Base-by-base conservation (phyloP, 1,140 invertebrate genomes). In the Samia ricini region DNA sequence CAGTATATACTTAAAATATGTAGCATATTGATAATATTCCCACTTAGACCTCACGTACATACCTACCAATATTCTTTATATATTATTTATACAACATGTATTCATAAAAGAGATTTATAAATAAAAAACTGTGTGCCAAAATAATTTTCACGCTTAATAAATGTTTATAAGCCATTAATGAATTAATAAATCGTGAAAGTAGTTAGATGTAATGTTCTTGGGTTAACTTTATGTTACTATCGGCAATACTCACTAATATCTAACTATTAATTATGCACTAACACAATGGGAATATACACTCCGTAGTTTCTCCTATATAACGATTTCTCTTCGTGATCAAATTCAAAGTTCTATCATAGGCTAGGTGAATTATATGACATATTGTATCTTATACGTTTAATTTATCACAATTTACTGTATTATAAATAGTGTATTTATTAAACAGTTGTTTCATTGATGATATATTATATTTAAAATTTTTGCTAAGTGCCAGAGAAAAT, bases 281-380 rank as follows among this genome's bases (percentile, higher is more conserved):
- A 81, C 77, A 76, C 74, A 81, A 82, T 83, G 76, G 66, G 79
- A 75, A 88, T 78, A 73, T 86, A 88, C 81, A 84, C 81, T 89
- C 85, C 79, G 83, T 87, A 89, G 87, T 84, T 88, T 83, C 86
- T 78, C 10, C n/a, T n/a, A n/a, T n/a, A 86, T 85, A 88, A 89
- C 86, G 81, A 84, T 89, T 89, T 89, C 83, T 89, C 83, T 88
- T 89, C 85, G 84, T 83, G 83, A 89, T 88, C 85, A 82, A 88
- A 84, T 88, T 87, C 77, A 85, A 85, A 89, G 83, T 84, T 86
- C 83, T 89, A 87, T 88, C 87, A 86, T 89, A 89, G 85, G 85
- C 77, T 89, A 88, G 85, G 87, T 75, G 76, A 88, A 85, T 83
- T 79, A 77, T 81, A 77, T 83, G 76, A 87, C 82, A 85, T 81